These are phyloP conservation scores for Strigamia transsilvanica DNA, from an alignment of 2,888 invertebrate genomes.

Conservation along the genomic window DNA sequence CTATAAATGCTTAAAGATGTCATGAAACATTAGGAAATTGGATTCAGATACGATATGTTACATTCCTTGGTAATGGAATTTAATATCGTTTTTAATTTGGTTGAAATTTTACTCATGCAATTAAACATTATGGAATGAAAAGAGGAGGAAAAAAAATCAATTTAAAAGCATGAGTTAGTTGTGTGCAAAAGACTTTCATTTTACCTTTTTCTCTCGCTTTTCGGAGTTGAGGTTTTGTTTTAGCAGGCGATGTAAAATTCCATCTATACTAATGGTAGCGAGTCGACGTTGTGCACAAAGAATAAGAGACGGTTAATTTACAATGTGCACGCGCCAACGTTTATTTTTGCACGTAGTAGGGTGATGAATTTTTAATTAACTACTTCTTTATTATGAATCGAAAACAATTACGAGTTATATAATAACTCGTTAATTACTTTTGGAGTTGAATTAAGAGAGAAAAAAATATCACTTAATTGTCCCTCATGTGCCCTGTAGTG, in stretches of 20 bases:
- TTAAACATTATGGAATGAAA: constrained; percentile 29
- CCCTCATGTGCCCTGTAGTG: constrained; percentile 46
- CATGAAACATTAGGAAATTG: not conserved
- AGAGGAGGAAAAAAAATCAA: constrained; percentile 12
- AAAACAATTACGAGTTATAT: constrained; percentile 49
- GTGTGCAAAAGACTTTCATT: constrained; percentile 37
- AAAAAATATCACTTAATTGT: constrained; percentile 47
- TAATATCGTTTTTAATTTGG: constrained; percentile 42
- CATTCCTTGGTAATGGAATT: constrained; percentile 21
- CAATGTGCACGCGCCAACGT: constrained; percentile 45
- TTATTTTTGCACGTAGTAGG: constrained; percentile 45
- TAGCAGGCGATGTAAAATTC: constrained; percentile 22
- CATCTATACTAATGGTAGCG: constrained; percentile 22
- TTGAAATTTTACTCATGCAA: constrained; percentile 43
- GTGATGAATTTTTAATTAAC: constrained; percentile 49
- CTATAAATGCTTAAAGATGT: not conserved
- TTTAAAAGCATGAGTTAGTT: constrained; percentile 29
- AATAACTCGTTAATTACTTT: constrained; percentile 49
- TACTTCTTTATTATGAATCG: constrained; percentile 45
- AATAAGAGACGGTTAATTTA: constrained; percentile 32
- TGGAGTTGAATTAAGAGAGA: constrained; percentile 41
- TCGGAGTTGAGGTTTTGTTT: constrained; percentile 33
- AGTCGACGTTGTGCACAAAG: constrained; percentile 27
- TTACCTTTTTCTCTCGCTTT: constrained; percentile 41
- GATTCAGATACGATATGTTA: not conserved